Evolutionary conservation across 2,797 vertebrate species (phyloP).

Genomic region (Sebastes glaucus): DNA sequence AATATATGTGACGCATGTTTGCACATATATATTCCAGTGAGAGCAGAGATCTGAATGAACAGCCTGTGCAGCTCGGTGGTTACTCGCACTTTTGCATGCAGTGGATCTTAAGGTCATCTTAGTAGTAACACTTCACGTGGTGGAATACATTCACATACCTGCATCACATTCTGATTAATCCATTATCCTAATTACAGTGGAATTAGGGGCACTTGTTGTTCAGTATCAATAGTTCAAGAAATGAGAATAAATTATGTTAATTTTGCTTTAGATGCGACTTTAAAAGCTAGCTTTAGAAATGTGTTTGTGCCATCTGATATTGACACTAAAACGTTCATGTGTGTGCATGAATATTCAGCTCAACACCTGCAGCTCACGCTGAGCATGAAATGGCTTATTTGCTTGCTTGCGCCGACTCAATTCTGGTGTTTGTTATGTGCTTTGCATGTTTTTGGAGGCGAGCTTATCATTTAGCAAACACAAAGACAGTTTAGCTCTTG

Average conservation of each 20-base stretch:
- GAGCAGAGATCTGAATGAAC: not conserved
- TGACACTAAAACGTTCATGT: not conserved
- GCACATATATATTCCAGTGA: not conserved
- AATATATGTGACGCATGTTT: not conserved
- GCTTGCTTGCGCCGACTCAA: slow-evolving; percentile 11
- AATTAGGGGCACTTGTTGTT: not conserved
- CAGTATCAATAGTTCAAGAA: not conserved
- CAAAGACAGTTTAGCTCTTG: not conserved
- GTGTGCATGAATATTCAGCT: slow-evolving; percentile 30
- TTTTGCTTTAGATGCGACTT: slow-evolving; percentile 11
- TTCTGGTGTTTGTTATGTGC: slow-evolving; percentile 20
- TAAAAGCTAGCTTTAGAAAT: slow-evolving; percentile 13
- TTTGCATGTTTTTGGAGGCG: slow-evolving; percentile 22
- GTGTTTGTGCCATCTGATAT: slow-evolving; percentile 3
- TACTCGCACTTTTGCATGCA: not conserved
- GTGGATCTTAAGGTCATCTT: not conserved
- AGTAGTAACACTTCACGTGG: not conserved
- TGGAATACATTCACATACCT: not conserved
- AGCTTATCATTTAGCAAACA: slow-evolving; percentile 32
- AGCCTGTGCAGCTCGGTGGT: not conserved
- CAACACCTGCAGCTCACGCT: slow-evolving; percentile 48
- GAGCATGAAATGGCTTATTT: slow-evolving; percentile 43
- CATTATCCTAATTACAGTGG: not conserved
- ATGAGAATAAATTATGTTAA: slow-evolving; percentile 31
- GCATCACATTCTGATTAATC: not conserved